Base-by-base conservation (phyloP, 1,140 invertebrate genomes). In the Paralvinella palmiformis region DNA sequence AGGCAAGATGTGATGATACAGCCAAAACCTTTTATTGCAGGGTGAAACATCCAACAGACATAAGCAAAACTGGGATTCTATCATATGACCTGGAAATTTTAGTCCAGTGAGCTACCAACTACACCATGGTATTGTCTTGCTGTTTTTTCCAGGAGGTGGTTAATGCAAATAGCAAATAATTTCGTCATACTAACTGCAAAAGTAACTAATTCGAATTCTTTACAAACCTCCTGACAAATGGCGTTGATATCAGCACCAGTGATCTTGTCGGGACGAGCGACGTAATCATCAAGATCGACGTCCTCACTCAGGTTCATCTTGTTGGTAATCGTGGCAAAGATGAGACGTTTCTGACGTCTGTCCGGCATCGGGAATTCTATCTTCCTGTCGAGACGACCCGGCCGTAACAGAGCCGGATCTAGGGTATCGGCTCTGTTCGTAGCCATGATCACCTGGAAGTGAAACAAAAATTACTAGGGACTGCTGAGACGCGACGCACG, bases 241-340 rank as follows among this genome's bases (percentile, higher is more conserved):
- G 96, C 95, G 82, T 99, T 99, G 66, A 99, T 99, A 76, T 99
- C 97, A 55, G 97, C 97, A 53, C 96, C 96, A 63, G 94, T 98
- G 71, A 99, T 98, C 81, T 92, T 91, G 77, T 99, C 97, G 0
- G 97, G 96, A 20, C 97, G 84, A 10, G 96, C 95, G 10, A 99
- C 95, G 83, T 95, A 99, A 83, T 99, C 97, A 79, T 99, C 97
- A 1, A 99, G 81, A 82, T 99, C 97, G 1, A 99, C 95, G 80
- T 99, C 97, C 77, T 99, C 96, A 68, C 92, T 96, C n/a, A 99
- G 83, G 83, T 99, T 99, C 97, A 99, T 99, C 78, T 94, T 97
- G 0, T 90, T 85, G 0, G 96, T 98, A 65, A 99, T 98, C 0
- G 97, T 99, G 17, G 94, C 91, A 82, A 99, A 99, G 65, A 99